Evolutionary conservation across 2,113 vertebrate species (phyloP).

Genomic region (Chrysochloris asiatica): DNA sequence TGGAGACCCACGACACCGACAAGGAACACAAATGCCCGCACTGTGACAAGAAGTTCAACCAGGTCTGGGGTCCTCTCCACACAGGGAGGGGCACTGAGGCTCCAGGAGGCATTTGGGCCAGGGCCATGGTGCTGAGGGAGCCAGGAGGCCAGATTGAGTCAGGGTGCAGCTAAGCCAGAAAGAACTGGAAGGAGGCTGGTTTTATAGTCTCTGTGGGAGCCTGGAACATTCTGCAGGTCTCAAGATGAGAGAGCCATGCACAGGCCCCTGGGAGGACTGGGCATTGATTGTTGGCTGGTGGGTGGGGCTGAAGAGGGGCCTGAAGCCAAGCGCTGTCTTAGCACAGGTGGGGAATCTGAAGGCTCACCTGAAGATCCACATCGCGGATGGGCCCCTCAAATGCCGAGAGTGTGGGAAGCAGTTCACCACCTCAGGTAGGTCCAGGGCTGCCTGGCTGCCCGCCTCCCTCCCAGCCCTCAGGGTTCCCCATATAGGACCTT

Average conservation of each 20-base stretch:
- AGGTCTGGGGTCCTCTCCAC: conserved; percentile 84
- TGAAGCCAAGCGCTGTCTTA: neutral
- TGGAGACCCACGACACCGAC: conserved; percentile 96
- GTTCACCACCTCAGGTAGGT: conserved; percentile 97
- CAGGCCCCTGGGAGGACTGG: neutral
- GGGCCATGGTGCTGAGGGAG: too few species aligned
- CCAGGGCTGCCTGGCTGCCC: neutral
- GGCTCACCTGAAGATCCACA: conserved; percentile 97
- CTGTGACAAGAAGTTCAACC: conserved; percentile 98
- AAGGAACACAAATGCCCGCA: conserved; percentile 98
- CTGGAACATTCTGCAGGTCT: neutral
- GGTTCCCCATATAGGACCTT: neutral
- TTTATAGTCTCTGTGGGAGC: neutral
- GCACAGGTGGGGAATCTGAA: conserved; percentile 94
- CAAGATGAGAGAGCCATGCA: neutral
- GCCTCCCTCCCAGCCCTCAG: fast-evolving
- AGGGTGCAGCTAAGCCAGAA: neutral
- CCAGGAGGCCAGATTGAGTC: too few species aligned
- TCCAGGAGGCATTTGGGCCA: too few species aligned
- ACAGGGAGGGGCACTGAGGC: too few species aligned
- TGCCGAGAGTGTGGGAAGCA: conserved; percentile 98
- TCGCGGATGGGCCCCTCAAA: conserved; percentile 95
- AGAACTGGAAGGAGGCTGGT: neutral
- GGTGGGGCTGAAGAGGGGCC: neutral
- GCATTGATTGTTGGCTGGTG: fast-evolving